A percentile compares a stretch with the other conserved stretches of the same genome.
phyloP scores from a whole-genome alignment of 2,888 invertebrate species.

The Lasioglossum oenotherae region DNA sequence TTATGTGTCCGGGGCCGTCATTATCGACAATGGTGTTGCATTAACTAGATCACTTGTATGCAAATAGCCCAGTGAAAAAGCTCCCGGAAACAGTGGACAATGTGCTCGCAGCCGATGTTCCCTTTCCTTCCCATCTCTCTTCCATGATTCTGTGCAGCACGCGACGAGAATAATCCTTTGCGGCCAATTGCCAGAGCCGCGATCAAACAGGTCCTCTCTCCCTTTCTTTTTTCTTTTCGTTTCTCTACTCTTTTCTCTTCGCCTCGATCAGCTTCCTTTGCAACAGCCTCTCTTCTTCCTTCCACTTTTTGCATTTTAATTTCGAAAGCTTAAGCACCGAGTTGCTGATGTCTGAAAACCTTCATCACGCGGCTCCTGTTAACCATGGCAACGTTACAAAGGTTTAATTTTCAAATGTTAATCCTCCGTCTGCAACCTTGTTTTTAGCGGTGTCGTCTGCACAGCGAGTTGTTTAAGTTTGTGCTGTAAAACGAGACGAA shows the following conservation, averaged over 20 bases:
- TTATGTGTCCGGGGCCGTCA: conserved; percentile 50
- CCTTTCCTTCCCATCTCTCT: not conserved
- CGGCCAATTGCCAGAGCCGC: conserved; percentile 21
- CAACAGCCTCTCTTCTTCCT: not conserved
- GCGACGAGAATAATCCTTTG: conserved; percentile 36
- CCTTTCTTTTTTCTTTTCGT: not conserved
- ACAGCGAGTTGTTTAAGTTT: no score
- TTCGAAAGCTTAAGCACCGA: not conserved
- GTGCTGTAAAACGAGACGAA: no score
- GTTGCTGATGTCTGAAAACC: no score
- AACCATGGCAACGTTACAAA: not conserved
- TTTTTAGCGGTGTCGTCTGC: no score
- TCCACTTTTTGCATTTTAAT: not conserved
- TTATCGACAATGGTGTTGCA: conserved; percentile 57
- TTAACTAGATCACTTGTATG: conserved; percentile 54
- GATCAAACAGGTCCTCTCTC: conserved; percentile 23
- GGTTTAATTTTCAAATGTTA: not conserved
- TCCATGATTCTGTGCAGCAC: not conserved
- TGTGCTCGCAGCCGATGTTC: not conserved
- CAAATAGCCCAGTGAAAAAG: conserved; percentile 39
- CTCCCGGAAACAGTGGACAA: conserved; percentile 24
- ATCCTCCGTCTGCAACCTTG: no score
- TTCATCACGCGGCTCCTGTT: no score
- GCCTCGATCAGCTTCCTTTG: not conserved
- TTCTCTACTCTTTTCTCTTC: not conserved